Conservation (phyloP, 2,888 invertebrate species). For the Leptopilina drosophilae region DNA sequence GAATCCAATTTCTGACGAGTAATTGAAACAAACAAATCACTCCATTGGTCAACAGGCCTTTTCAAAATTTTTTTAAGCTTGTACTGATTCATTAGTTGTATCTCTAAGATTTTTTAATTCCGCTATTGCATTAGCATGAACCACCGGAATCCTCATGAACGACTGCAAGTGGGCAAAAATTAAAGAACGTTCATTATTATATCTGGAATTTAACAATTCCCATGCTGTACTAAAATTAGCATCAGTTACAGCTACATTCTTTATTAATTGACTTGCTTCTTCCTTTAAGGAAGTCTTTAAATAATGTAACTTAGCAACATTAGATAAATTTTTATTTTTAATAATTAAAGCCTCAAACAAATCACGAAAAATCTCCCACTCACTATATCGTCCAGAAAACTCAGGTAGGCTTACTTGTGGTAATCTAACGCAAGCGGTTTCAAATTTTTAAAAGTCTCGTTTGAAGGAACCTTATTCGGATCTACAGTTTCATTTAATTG, state of each 20-base stretch:
- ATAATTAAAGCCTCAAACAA: not conserved
- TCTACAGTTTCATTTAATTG: too few species aligned
- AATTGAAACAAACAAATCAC: constrained; percentile 16
- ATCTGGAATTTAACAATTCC: too few species aligned
- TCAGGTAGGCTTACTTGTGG: not conserved
- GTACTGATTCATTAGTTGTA: too few species aligned
- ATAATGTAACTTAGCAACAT: not conserved
- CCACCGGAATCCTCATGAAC: too few species aligned
- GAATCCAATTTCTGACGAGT: too few species aligned
- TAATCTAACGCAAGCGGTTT: not conserved
- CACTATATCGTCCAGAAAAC: not conserved
- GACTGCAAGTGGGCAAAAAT: too few species aligned
- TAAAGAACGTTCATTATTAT: too few species aligned
- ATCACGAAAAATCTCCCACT: constrained; percentile 3
- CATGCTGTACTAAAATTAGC: too few species aligned
- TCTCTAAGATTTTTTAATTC: too few species aligned
- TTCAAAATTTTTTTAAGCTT: constrained; percentile 10
- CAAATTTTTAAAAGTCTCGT: too few species aligned
- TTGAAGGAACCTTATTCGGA: too few species aligned
- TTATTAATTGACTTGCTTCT: not conserved
- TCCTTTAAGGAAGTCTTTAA: not conserved
- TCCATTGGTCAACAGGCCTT: constrained; percentile 24
- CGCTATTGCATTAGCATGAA: too few species aligned
- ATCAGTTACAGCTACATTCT: not conserved
- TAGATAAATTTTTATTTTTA: not conserved